A percentile compares a stretch with the other conserved stretches of the same genome.
phyloP scores from a whole-genome alignment of 2,888 invertebrate genomes.

The Caenorhabditis uteleia region DNA sequence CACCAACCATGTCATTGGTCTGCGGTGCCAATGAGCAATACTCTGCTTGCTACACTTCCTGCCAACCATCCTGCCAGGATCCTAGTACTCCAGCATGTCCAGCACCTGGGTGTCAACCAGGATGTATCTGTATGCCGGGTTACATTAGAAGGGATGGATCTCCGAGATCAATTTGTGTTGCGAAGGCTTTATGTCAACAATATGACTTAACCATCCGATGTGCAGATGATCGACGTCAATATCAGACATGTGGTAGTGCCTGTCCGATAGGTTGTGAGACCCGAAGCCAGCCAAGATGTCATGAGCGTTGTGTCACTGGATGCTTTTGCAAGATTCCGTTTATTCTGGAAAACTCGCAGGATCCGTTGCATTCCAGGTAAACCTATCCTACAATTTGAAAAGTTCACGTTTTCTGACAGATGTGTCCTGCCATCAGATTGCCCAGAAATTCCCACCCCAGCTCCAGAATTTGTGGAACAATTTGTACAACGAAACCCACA shows the following conservation, averaged over 20 bases:
- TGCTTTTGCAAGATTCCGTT: conserved; percentile 56
- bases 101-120: conserved; percentile 41
- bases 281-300: conserved; percentile 46
- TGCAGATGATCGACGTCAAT: conserved; percentile 48
- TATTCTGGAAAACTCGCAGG: conserved; percentile 48
- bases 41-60: conserved; percentile 45
- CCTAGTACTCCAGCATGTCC: conserved; percentile 50
- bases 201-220: conserved; percentile 52
- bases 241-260: conserved; percentile 54
- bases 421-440: conserved; percentile 54
- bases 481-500: conserved; percentile 27
- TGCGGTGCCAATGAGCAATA: conserved; percentile 49
- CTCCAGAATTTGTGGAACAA: conserved; percentile 25
- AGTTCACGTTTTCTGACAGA: conserved; percentile 10
- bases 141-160: conserved; percentile 46
- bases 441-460: conserved; percentile 21
- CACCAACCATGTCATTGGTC: conserved; percentile 34
- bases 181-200: conserved; percentile 40
- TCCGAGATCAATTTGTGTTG: conserved; percentile 46
- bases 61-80: conserved; percentile 53
- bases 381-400: conserved; percentile 12
- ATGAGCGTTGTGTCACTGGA: conserved; percentile 51
- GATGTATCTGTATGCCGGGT: conserved; percentile 55
- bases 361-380: conserved; percentile 55
- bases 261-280: conserved; percentile 55